Percentiles rank a stretch among this genome's conserved stretches.
These are phyloP conservation scores for Myanophis thanlyinensis DNA, from an alignment of 2,113 vertebrate species.

Conservation along the genomic window DNA sequence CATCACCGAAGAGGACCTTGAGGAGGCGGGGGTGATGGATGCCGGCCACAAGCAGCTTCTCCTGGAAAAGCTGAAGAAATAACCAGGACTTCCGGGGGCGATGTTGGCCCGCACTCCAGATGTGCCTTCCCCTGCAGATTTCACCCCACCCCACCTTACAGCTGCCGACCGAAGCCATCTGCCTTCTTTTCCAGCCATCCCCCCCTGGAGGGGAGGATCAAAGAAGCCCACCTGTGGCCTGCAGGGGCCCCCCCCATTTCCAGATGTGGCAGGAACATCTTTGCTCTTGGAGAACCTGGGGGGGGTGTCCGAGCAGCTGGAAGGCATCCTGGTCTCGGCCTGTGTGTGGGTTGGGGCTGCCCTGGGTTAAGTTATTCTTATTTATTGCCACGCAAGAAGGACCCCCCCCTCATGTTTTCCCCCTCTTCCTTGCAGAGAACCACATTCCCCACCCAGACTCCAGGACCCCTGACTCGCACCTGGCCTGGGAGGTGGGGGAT, in stretches of 20 bases:
- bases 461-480: background rate
- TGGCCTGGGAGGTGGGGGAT: background rate
- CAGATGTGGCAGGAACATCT: no score
- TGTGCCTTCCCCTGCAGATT: accelerated
- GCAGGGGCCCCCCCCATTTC: background rate
- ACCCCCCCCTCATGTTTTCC: background rate
- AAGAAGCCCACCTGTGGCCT: no score
- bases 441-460: background rate
- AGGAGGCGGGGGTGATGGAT: slow-evolving; percentile 90
- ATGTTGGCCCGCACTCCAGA: accelerated
- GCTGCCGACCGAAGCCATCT: background rate
- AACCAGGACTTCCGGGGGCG: slow-evolving; percentile 10
- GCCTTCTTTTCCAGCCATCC: no score
- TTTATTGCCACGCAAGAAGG: slow-evolving; percentile 43
- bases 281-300: background rate
- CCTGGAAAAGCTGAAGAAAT: slow-evolving; percentile 85
- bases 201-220: background rate
- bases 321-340: background rate
- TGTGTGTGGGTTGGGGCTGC: background rate
- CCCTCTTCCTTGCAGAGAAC: background rate
- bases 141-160: background rate
- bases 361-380: slow-evolving; percentile 53
- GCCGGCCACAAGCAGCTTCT: slow-evolving; percentile 85
- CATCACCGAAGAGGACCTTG: slow-evolving; percentile 94
- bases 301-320: background rate